Percentiles rank a stretch among this genome's conserved stretches.
Evolutionary conservation across 2,113 vertebrate genomes (phyloP).

Genomic region (Toxostoma redivivum): DNA sequence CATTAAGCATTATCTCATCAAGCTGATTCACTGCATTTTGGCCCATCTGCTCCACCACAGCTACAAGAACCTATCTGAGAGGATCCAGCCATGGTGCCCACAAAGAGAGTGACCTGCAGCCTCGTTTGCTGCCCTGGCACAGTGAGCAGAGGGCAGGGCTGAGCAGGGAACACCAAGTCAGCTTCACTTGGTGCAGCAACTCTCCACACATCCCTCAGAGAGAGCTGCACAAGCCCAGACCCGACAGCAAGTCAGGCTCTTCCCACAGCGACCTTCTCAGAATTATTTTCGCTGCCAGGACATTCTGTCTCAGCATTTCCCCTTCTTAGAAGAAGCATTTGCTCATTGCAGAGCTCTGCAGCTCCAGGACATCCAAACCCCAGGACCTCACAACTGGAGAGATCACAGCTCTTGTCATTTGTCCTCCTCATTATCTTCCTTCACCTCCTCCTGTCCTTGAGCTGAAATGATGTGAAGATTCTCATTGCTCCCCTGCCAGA

Average conservation of each 20-base stretch:
- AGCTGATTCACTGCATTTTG: fast-evolving
- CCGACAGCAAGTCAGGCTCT: not conserved
- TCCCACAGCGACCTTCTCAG: not conserved
- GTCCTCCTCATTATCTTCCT: not conserved
- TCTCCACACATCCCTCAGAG: fast-evolving
- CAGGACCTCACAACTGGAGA: not conserved
- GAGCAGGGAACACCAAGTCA: fast-evolving
- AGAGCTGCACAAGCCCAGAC: not conserved
- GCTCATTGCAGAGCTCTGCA: not conserved
- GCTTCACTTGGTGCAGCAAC: not conserved
- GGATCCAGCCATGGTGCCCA: fast-evolving
- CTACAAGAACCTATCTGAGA: fast-evolving
- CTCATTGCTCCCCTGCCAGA: not conserved
- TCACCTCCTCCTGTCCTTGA: not conserved
- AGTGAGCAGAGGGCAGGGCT: not conserved
- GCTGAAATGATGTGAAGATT: fast-evolving
- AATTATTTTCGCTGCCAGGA: not conserved
- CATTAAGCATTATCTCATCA: not conserved
- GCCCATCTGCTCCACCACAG: not conserved
- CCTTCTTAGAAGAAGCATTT: not conserved
- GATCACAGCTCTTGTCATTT: not conserved
- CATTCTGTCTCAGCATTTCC: not conserved
- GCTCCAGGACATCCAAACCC: not conserved
- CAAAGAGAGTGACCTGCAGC: fast-evolving
- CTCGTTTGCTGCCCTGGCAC: not conserved